These are phyloP conservation scores for Lonchura striata DNA, from an alignment of 2,113 vertebrate species.

Conservation along the genomic window DNA sequence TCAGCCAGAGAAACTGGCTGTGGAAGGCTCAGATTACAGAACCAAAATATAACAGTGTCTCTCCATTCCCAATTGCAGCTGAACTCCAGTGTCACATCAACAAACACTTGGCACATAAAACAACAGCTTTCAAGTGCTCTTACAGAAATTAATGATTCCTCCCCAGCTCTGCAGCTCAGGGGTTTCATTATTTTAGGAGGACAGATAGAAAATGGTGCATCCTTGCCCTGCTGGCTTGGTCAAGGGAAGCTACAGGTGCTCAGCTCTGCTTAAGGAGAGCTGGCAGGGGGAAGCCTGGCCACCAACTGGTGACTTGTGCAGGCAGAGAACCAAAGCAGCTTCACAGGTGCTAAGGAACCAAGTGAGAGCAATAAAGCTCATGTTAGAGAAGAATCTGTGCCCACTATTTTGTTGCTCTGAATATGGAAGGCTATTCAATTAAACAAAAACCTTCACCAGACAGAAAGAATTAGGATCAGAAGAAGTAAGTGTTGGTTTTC, in stretches of 20 bases:
- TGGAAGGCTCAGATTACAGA: constrained; percentile 5
- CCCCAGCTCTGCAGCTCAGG: neutral
- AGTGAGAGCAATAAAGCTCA: neutral
- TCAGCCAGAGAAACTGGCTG: neutral
- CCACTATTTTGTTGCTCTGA: neutral
- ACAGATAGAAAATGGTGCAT: neutral
- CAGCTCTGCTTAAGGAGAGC: neutral
- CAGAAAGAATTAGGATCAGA: neutral
- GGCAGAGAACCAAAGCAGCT: neutral
- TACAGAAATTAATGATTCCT: neutral
- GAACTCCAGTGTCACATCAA: constrained; percentile 10
- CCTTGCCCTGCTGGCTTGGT: neutral
- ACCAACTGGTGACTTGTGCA: neutral
- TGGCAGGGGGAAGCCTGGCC: neutral
- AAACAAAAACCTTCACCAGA: neutral
- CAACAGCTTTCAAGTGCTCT: constrained; percentile 6
- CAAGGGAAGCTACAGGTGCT: neutral
- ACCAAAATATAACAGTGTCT: neutral
- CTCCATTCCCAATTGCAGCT: neutral
- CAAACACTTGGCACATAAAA: neutral
- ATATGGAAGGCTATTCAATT: neutral
- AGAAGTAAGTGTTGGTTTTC: neutral
- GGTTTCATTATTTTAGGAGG: neutral
- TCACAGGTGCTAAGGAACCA: neutral
- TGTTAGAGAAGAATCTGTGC: neutral